These are phyloP conservation scores for Australoheros facetus DNA, from an alignment of 2,797 vertebrate species.

Conservation along the genomic window DNA sequence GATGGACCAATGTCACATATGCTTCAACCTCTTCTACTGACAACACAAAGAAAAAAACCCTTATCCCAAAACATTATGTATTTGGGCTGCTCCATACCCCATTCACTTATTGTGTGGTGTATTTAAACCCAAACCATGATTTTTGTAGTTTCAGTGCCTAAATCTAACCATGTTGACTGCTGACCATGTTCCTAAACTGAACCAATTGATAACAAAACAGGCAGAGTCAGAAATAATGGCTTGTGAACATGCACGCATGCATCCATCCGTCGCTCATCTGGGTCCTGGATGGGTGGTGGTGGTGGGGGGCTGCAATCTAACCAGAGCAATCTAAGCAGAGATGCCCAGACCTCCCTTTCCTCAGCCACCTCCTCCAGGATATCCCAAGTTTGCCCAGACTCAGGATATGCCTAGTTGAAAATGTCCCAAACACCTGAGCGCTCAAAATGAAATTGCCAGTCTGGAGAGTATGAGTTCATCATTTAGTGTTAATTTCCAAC, in stretches of 20 bases:
- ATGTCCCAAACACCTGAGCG: rapidly evolving
- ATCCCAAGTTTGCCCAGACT: not conserved
- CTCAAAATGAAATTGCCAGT: not conserved
- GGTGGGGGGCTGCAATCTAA: not conserved
- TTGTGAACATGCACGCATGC: not conserved
- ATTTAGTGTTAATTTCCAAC: not conserved
- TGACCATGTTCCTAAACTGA: not conserved
- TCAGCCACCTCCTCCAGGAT: not conserved
- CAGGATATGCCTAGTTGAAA: too few relatives aligned
- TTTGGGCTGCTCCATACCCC: not conserved
- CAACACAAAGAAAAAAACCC: not conserved
- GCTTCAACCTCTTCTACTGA: not conserved
- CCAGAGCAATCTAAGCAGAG: not conserved
- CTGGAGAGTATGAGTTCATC: not conserved
- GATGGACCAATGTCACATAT: rapidly evolving
- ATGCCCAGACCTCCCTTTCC: not conserved
- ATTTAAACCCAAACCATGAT: too few relatives aligned
- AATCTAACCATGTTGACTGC: not conserved
- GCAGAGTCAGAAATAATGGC: not conserved
- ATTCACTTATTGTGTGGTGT: not conserved
- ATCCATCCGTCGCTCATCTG: not conserved
- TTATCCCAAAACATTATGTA: rapidly evolving
- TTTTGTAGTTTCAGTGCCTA: not conserved
- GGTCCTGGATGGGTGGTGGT: not conserved
- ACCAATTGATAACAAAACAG: too few relatives aligned